A percentile compares a stretch with the other conserved stretches of the same genome.
Evolutionary conservation across 1,140 invertebrate species (phyloP).

Genomic region (Bombus pyrosoma): DNA sequence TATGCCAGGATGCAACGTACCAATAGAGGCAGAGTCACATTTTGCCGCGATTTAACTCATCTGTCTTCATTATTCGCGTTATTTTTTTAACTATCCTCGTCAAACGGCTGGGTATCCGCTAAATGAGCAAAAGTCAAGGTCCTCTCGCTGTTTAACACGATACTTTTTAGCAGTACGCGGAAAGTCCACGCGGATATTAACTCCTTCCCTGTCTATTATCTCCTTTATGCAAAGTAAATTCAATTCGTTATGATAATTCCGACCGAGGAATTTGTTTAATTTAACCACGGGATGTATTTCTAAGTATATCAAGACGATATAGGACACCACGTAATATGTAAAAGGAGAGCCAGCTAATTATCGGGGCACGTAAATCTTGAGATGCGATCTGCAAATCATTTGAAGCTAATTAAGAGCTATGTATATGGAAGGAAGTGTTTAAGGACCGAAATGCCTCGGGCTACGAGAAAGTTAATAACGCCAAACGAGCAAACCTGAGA

Average conservation of each 20-base stretch:
- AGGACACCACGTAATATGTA: too few relatives aligned
- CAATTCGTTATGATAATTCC: not conserved
- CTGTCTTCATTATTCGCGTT: constrained; percentile 66
- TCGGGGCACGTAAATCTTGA: not conserved
- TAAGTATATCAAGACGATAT: not conserved
- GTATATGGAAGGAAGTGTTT: not conserved
- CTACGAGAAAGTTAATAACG: not conserved
- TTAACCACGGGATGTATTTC: not conserved
- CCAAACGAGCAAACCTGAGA: not conserved
- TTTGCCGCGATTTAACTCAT: constrained; percentile 57
- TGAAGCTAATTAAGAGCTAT: constrained; percentile 13
- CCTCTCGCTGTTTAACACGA: not conserved
- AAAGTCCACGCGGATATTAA: not conserved
- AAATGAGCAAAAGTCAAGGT: constrained; percentile 41
- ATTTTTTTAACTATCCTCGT: constrained; percentile 11
- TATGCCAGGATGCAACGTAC: not conserved
- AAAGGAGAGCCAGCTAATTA: constrained; percentile 3
- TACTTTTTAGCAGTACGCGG: not conserved
- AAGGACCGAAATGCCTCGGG: not conserved
- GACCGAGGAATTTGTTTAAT: not conserved
- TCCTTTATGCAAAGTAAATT: not conserved
- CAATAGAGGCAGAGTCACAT: not conserved
- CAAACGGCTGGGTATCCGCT: constrained; percentile 8
- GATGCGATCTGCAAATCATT: not conserved
- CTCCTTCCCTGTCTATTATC: not conserved